Conservation (phyloP, 1,140 invertebrate species). For the Camponotus floridanus region DNA sequence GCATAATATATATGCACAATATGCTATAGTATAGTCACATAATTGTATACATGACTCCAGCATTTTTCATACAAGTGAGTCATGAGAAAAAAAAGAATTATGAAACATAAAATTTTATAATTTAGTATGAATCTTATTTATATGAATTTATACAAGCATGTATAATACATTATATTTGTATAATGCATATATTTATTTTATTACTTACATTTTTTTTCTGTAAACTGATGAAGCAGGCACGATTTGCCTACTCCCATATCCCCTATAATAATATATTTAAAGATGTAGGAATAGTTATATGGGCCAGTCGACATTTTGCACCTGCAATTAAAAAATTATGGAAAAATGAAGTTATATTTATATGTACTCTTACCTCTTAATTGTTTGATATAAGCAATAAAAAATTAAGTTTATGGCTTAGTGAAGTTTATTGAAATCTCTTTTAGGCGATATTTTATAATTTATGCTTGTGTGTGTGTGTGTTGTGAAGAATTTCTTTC, state of each 20-base stretch:
- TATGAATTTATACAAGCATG: background rate
- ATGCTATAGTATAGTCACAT: background rate
- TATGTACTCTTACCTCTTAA: background rate
- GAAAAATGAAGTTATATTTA: slow-evolving; percentile 36
- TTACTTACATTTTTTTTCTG: slow-evolving; percentile 99
- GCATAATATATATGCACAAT: background rate
- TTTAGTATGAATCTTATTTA: background rate
- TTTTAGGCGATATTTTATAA: background rate
- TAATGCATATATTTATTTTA: background rate
- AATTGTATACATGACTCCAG: background rate
- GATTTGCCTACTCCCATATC: slow-evolving; percentile 99
- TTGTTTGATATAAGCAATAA: slow-evolving; percentile 13
- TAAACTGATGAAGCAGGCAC: slow-evolving; percentile 99
- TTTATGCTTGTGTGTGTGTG: background rate
- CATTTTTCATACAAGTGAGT: background rate
- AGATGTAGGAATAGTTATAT: slow-evolving; percentile 99
- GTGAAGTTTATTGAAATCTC: background rate
- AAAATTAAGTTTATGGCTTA: background rate
- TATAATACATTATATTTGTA: background rate
- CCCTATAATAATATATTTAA: slow-evolving; percentile 99
- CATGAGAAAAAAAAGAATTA: slow-evolving; percentile 9
- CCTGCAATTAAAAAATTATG: slow-evolving; percentile 65
- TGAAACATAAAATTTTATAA: background rate
- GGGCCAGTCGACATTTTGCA: slow-evolving; percentile 95
- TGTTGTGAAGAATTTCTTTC: background rate